Evolutionary conservation across 1,140 invertebrate genomes (phyloP), one percentile per base, ranked within the genome.

Genomic region (Hypsibius dujardini): DNA sequence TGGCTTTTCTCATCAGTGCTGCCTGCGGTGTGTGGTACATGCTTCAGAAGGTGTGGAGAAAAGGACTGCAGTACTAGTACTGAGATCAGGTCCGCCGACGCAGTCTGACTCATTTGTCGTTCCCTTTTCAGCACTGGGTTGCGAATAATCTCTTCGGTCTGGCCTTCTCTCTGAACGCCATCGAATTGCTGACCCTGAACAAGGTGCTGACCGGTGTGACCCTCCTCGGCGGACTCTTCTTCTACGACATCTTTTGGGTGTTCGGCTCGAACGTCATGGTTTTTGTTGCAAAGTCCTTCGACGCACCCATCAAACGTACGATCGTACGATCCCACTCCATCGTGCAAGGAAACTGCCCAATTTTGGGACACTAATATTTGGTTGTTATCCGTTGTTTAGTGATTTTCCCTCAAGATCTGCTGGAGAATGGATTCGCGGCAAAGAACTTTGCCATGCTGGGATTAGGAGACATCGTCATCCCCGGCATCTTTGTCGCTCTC

Each of bases 201-300:
- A 96, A 90, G 78, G 88, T 96, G 71, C 86, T 90, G 46, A 98
- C 92, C 46, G 96, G 96, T n/a, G 92, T 90, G 77, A 95, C 98
- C 77, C 83, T 99, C 46, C 84, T 99, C 0, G 87, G 88, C 74
- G 96, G 95, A 15, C 84, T 99, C 2, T 98, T 99, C 79, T 81
- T 98, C 70, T 99, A 99, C 79, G 96, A 99, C 79, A 90, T 99
- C 73, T 99, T 99, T 82, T 99, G 96, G 96, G 95, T 85, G 14
- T 99, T 99, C 84, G 94, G 92, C 70, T 98, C 95, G 67, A 92
- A 98, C 80, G 96, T 99, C 42, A 98, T 98, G 95, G 91, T 96
- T 14, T 96, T 92, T n/a, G 95, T 99, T 1, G 95, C 95, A n/a
- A 98, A 91, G 80, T 93, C 90, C 40, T 98, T 99, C 80, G 95